Percentiles rank a stretch among this genome's conserved stretches.
phyloP scores from a whole-genome alignment of 2,888 invertebrate genomes.

The Sycophila texana region DNA sequence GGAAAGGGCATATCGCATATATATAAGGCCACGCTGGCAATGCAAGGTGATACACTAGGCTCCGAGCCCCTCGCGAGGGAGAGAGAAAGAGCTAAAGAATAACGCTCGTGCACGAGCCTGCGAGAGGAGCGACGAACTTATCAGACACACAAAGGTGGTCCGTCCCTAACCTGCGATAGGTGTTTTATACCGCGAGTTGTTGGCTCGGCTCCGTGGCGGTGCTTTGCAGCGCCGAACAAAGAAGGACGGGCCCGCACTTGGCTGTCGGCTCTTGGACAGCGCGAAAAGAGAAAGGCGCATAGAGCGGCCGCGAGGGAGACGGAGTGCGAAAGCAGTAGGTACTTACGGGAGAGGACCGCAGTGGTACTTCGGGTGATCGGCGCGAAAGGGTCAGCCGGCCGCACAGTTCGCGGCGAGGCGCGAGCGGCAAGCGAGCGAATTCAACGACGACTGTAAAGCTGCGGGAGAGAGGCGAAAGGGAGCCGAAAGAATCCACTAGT shows the following conservation, averaged over 20 bases:
- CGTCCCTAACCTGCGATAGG: too few relatives aligned
- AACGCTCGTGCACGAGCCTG: background rate
- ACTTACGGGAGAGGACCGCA: too few relatives aligned
- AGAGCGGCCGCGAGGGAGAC: background rate
- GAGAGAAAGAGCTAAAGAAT: background rate
- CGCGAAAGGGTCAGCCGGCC: background rate
- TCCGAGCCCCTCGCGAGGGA: slow-evolving; percentile 18
- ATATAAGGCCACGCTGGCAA: slow-evolving; percentile 52
- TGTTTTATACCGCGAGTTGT: too few relatives aligned
- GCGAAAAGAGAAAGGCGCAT: background rate
- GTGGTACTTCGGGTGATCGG: background rate
- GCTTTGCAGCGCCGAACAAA: background rate
- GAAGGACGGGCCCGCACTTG: background rate
- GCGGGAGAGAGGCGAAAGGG: background rate
- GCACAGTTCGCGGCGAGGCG: background rate
- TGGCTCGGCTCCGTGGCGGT: background rate
- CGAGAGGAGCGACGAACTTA: too few relatives aligned
- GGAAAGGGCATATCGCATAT: background rate
- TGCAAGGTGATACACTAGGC: slow-evolving; percentile 21
- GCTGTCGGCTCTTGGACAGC: background rate
- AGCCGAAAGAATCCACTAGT: background rate
- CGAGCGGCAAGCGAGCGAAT: background rate
- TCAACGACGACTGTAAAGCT: background rate
- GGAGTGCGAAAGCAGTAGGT: background rate
- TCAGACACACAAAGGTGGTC: too few relatives aligned